Conservation (phyloP, 2,113 vertebrate genomes). For the Arvicanthis niloticus region DNA sequence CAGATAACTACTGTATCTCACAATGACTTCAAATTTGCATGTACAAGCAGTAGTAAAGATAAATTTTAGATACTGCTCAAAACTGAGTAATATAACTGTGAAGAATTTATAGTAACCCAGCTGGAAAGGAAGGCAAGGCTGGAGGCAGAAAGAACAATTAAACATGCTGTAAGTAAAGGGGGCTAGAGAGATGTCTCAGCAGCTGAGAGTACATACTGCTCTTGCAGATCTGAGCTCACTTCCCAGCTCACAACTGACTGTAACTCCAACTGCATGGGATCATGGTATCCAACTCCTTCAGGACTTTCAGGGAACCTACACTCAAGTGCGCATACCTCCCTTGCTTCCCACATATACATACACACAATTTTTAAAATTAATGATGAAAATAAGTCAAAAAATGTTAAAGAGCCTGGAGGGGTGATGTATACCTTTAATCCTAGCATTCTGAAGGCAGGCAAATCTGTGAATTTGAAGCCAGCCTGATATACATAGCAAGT, state of each 20-base stretch:
- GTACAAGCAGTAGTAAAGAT: background rate
- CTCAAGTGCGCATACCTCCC: background rate
- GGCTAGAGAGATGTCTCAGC: background rate
- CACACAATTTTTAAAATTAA: background rate
- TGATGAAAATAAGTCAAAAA: background rate
- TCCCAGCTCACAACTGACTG: background rate
- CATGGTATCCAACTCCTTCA: background rate
- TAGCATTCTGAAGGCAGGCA: background rate
- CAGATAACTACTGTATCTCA: background rate
- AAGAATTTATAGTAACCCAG: conserved; percentile 23
- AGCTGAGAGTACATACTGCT: background rate
- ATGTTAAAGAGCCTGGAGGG: background rate
- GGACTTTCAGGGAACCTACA: background rate
- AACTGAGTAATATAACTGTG: conserved; percentile 16
- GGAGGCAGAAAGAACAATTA: conserved; percentile 47
- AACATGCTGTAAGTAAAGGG: conserved; percentile 24
- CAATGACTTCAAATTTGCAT: background rate
- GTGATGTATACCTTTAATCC: background rate
- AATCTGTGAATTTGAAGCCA: background rate
- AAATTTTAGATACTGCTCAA: conserved; percentile 30
- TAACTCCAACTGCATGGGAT: background rate
- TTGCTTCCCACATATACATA: background rate
- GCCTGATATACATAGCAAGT: background rate
- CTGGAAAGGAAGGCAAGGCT: background rate
- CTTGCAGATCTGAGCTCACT: background rate